Conservation (phyloP, 2,113 vertebrate genomes). For the Cyanoderma ruficeps region DNA sequence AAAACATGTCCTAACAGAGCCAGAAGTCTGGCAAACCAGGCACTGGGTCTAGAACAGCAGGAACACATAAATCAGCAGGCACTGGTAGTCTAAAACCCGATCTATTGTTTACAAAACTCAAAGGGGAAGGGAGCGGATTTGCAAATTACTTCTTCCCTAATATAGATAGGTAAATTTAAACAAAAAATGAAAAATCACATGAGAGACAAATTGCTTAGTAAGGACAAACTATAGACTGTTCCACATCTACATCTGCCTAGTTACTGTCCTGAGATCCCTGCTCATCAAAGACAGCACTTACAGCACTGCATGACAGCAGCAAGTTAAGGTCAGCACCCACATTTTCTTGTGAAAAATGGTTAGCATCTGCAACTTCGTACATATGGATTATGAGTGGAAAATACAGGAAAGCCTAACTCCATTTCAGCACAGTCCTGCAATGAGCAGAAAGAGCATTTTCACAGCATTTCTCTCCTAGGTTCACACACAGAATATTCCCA, state of each 20-base stretch:
- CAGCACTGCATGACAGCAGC: not conserved
- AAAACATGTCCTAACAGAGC: not conserved
- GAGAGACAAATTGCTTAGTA: not conserved
- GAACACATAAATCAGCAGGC: not conserved
- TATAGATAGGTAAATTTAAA: not conserved
- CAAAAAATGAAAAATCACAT: not conserved
- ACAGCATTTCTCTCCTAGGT: not conserved
- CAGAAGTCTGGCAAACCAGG: not conserved
- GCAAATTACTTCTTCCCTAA: not conserved
- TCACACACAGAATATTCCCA: not conserved
- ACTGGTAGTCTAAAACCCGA: not conserved
- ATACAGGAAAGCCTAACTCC: not conserved
- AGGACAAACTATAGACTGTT: not conserved
- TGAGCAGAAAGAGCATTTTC: not conserved
- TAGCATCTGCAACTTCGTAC: not conserved
- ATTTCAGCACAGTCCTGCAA: not conserved
- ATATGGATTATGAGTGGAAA: not conserved
- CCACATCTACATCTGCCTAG: not conserved
- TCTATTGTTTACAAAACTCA: not conserved
- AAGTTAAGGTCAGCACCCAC: not conserved
- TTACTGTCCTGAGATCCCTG: not conserved
- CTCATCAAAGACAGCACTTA: not conserved
- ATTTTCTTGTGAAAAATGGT: not conserved
- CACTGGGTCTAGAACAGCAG: not conserved
- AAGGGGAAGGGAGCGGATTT: not conserved